phyloP scores from a whole-genome alignment of 2,797 vertebrate genomes.

The Enteromius argenteus region DNA sequence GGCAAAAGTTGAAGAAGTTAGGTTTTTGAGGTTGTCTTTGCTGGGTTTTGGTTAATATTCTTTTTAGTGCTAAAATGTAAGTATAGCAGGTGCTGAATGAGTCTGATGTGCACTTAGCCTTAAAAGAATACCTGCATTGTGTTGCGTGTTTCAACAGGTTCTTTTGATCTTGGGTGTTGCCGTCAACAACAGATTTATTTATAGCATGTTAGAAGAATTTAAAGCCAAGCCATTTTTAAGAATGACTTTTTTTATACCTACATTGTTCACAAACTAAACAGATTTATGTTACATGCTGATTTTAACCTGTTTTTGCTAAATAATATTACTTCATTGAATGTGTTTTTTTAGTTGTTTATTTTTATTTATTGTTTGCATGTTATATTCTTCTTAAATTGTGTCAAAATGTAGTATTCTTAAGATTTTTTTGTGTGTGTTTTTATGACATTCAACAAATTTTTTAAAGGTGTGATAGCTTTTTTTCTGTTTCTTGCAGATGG shows the following conservation, averaged over 20 bases:
- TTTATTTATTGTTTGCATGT: background rate
- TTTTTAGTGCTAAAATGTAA: background rate
- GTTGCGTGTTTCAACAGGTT: slow-evolving; percentile 18
- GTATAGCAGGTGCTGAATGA: background rate
- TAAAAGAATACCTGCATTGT: background rate
- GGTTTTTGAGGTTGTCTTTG: background rate
- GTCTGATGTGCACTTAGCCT: background rate
- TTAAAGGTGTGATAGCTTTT: background rate
- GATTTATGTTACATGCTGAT: background rate
- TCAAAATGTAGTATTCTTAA: background rate
- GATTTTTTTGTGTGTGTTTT: background rate
- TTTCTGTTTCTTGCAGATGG: slow-evolving; percentile 81
- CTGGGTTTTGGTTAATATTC: background rate
- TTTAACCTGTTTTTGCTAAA: background rate
- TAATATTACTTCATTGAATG: background rate
- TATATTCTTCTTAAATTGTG: background rate
- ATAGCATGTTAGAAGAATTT: background rate
- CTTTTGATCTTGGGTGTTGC: background rate
- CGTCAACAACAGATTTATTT: background rate
- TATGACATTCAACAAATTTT: background rate
- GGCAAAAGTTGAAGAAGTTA: too few species aligned
- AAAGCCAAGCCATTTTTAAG: background rate
- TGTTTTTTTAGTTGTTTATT: background rate
- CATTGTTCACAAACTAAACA: too few species aligned
- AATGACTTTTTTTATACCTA: background rate